These are phyloP conservation scores for Bombus picipes DNA, from an alignment of 1,140 invertebrate species.

Conservation along the genomic window DNA sequence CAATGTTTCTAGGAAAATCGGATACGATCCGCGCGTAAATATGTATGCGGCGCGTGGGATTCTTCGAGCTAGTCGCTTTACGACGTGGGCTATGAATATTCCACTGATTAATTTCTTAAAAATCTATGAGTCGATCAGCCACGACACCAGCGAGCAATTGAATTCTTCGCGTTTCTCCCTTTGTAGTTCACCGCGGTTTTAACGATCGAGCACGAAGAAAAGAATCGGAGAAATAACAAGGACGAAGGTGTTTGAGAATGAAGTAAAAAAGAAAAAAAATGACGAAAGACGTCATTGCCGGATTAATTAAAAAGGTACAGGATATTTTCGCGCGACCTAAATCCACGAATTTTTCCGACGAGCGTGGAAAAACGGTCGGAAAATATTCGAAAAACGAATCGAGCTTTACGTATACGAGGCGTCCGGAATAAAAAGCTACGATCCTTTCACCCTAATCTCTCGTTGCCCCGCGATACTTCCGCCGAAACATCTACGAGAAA, in stretches of 20 bases:
- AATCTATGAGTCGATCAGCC: not conserved
- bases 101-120: not conserved
- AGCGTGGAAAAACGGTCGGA: not conserved
- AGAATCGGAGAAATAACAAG: not conserved
- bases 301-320: not conserved
- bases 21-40: conserved; percentile 28
- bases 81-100: conserved; percentile 18
- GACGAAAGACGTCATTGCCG: not conserved
- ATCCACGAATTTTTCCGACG: not conserved
- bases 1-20: conserved; percentile 14
- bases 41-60: not conserved
- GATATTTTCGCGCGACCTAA: not conserved
- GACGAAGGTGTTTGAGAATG: not conserved
- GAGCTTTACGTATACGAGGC: not conserved
- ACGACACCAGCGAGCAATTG: too few species aligned
- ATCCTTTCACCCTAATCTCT: not conserved
- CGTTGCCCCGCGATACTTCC: not conserved
- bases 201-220: not conserved
- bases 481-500: not conserved
- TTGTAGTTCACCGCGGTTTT: not conserved
- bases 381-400: not conserved
- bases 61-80: not conserved
- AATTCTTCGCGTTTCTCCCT: not conserved
- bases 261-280: not conserved
- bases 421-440: conserved; percentile 1